These are phyloP conservation scores for Styela clava DNA, from an alignment of 23 tunicate species.

Conservation along the genomic window DNA sequence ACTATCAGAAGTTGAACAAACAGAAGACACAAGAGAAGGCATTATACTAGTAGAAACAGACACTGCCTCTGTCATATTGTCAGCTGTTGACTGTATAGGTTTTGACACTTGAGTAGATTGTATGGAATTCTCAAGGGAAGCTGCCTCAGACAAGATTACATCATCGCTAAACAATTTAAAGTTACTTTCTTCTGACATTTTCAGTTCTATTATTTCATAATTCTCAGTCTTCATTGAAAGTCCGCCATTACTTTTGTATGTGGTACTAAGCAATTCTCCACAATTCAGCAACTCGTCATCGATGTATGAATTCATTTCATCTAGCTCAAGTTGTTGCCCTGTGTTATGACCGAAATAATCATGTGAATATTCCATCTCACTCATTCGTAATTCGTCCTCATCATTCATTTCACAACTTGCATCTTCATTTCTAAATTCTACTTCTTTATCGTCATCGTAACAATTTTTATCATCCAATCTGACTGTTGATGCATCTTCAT, in stretches of 20 bases:
- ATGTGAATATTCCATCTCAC: background rate
- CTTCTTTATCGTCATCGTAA: too few relatives aligned
- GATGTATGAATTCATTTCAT: constrained; percentile 23
- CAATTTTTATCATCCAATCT: background rate
- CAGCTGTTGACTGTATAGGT: background rate
- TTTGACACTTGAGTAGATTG: constrained; percentile 4
- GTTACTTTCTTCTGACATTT: background rate
- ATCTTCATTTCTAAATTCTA: too few relatives aligned
- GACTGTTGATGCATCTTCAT: background rate
- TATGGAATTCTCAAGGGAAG: background rate
- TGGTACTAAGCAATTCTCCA: background rate
- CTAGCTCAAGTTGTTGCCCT: constrained; percentile 25
- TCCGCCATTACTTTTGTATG: background rate
- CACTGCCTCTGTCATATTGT: background rate
- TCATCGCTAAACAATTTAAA: background rate
- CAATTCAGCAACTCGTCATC: constrained; percentile 18
- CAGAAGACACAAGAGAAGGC: constrained; percentile 16
- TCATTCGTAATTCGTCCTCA: too few relatives aligned
- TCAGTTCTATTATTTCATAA: background rate
- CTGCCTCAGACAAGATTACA: background rate
- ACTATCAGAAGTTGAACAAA: background rate
- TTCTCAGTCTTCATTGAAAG: background rate
- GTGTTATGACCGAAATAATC: background rate
- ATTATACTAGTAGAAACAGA: background rate
- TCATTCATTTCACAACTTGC: too few relatives aligned